Evolutionary conservation across 2,888 invertebrate genomes (phyloP), one percentile per base, ranked within the genome.

Genomic region (Sipunculus nudus): DNA sequence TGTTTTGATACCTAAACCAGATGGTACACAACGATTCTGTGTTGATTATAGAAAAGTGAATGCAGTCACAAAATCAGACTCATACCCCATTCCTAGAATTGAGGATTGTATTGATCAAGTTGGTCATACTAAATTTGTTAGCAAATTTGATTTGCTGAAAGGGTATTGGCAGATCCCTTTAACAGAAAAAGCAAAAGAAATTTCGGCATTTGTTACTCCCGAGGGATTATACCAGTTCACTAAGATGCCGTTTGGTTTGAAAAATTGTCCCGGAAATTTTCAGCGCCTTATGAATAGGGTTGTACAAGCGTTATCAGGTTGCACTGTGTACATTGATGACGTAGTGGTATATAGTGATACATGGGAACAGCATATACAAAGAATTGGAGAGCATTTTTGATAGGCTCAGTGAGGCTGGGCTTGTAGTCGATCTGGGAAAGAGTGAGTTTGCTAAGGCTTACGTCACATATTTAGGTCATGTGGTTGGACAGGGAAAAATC

Each of bases 71-170:
- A 73, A 70, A 64, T 40, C 66, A 2, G 71, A 74, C 45, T 56
- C 56, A 16, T 71, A 59, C 56, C 74, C 66, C 0, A 66, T 71
- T 3, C 64, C 72, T n/a, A 40, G 70, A 38, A 60, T 71, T 0
- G 70, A 67, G 47, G 72, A 68, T 43, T 71, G 68, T 28, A 74
- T 72, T 26, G 70, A 73, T 29, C 62, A 59, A 23, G 41, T 73
- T 40, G 65, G 70, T 13, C 35, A 65, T 25, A 58, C 68, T 16
- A 67, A 61, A 48, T 73, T 52, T 57, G 56, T 72, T n/a, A 71
- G 39, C 4, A 69, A 74, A 40, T 64, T 61, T 63, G 68, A 71
- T 41, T 43, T 73, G 31, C 43, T 74, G 8, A 67, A 69, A 41
- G 67, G 65, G 2, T 67, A 65, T 35, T 67, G 50, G 58, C 39